These are phyloP conservation scores for Eumeta japonica DNA, from an alignment of 1,140 invertebrate genomes.

Conservation along the genomic window DNA sequence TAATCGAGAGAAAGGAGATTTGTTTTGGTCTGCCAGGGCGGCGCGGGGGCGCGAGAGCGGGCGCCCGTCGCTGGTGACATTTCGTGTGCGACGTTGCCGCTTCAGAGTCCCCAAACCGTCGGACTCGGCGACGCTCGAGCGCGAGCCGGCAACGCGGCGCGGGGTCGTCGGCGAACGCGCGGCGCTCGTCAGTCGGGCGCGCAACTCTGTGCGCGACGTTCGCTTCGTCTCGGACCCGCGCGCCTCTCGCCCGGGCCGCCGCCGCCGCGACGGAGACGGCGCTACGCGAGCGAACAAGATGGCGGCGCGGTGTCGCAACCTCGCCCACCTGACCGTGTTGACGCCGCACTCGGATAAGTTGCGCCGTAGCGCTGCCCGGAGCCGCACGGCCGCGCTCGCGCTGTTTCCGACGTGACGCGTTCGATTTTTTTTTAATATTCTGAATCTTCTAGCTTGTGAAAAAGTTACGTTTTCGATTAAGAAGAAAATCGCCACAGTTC, in stretches of 20 bases:
- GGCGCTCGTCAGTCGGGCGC: slow-evolving; percentile 34
- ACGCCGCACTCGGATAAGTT: slow-evolving; percentile 55
- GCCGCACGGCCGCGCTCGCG: slow-evolving; percentile 48
- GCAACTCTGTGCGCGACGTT: slow-evolving; percentile 52
- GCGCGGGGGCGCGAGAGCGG: too few species aligned
- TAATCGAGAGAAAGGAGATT: slow-evolving; percentile 56
- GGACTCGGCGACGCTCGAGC: slow-evolving; percentile 36
- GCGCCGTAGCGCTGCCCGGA: slow-evolving; percentile 54
- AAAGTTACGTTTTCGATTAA: too few species aligned
- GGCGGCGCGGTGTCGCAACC: slow-evolving; percentile 50
- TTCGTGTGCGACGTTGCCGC: slow-evolving; percentile 47
- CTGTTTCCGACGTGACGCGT: slow-evolving; percentile 38
- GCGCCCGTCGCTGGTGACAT: slow-evolving; percentile 38
- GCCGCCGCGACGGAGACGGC: slow-evolving; percentile 35
- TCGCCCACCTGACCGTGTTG: slow-evolving; percentile 56
- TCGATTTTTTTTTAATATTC: slow-evolving; percentile 21
- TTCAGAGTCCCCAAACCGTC: slow-evolving; percentile 15
- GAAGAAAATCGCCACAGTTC: too few species aligned
- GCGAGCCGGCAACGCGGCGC: slow-evolving; percentile 22
- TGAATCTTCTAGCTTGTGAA: too few species aligned
- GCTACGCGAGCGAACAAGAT: slow-evolving; percentile 22
- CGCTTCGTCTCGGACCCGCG: slow-evolving; percentile 37
- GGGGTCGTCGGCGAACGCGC: slow-evolving; percentile 19
- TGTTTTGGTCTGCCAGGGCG: slow-evolving; percentile 52
- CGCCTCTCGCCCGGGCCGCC: slow-evolving; percentile 20